Base-by-base conservation (phyloP, 2,797 vertebrate genomes). In the Prunella strophiata region DNA sequence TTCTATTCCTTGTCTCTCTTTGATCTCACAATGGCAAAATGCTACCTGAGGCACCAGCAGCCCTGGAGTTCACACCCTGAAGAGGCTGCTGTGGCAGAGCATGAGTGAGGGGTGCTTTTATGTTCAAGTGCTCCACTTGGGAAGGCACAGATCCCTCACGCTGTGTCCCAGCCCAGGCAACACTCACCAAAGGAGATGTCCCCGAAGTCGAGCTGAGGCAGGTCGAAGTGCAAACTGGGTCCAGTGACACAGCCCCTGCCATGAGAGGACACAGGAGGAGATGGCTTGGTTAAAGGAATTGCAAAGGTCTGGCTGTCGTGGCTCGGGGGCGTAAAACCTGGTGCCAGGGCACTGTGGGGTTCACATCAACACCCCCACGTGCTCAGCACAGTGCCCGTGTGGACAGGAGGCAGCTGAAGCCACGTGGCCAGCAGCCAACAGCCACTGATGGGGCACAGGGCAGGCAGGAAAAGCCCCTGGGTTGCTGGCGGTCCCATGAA, bases 191-290 rank as follows among this genome's bases (percentile, higher is more conserved):
- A n/a, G n/a, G n/a, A n/a, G n/a, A n/a, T n/a, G n/a, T n/a, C n/a
- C n/a, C n/a, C n/a, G n/a, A n/a, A n/a, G n/a, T n/a, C n/a, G n/a
- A n/a, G n/a, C n/a, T n/a, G n/a, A n/a, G n/a, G n/a, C n/a, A n/a
- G n/a, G n/a, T n/a, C n/a, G n/a, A 99, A 99, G 89, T 98, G 97
- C 89, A 99, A 98, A 1, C 98, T 98, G 0, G 98, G 99, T 74
- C 98, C 98, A 7, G 98, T 98, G 93, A 99, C 98, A 62, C 97
- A 97, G 68, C 99, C 99, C 92, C 99, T 99, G 97, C 22, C 91
- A 63, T 26, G 93, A 8, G 22, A 50, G 48, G 25, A 50, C 48
- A 50, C 13, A 48, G 47, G 48, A 50, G 70, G 8, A 10, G 15
- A 10, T 8, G 40, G 30, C 20, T 85, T 30, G n/a, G 62, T 57